These are phyloP conservation scores for Pediacus dermestoides DNA, from an alignment of 2,888 invertebrate genomes.

Conservation along the genomic window DNA sequence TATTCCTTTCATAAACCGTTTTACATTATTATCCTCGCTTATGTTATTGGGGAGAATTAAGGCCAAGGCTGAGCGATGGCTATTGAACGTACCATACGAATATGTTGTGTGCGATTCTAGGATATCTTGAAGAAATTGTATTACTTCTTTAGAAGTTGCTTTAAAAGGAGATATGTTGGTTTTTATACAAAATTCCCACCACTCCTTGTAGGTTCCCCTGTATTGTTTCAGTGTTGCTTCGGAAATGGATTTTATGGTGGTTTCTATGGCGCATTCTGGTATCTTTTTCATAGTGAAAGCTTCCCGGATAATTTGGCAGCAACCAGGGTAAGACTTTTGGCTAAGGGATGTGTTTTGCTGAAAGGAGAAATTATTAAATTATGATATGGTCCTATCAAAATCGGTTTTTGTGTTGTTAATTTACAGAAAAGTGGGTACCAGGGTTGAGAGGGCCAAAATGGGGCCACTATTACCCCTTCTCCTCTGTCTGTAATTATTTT, in stretches of 20 bases:
- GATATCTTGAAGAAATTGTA: constrained; percentile 18
- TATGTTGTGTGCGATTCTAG: no score
- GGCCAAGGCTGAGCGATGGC: constrained; percentile 25
- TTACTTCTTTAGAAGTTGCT: constrained; percentile 9
- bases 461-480: constrained; percentile 10
- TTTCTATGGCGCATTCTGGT: constrained; percentile 18
- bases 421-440: constrained; percentile 17
- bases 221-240: constrained; percentile 27
- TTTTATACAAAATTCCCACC: constrained; percentile 26
- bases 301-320: constrained; percentile 28
- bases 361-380: constrained; percentile 13
- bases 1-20: constrained; percentile 27
- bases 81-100: constrained; percentile 26
- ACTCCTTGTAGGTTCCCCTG: constrained; percentile 19
- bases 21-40: constrained; percentile 16
- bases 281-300: constrained; percentile 20
- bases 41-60: constrained; percentile 19
- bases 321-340: constrained; percentile 16
- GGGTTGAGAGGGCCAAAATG: constrained; percentile 13
- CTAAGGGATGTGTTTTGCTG: constrained; percentile 8
- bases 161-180: constrained; percentile 5
- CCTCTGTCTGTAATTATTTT: constrained; percentile 34
- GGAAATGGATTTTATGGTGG: constrained; percentile 23
- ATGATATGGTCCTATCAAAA: constrained; percentile 5
- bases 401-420: constrained; percentile 4